These are phyloP conservation scores for Episyrphus balteatus DNA, from an alignment of 1,140 invertebrate genomes.

Conservation along the genomic window DNA sequence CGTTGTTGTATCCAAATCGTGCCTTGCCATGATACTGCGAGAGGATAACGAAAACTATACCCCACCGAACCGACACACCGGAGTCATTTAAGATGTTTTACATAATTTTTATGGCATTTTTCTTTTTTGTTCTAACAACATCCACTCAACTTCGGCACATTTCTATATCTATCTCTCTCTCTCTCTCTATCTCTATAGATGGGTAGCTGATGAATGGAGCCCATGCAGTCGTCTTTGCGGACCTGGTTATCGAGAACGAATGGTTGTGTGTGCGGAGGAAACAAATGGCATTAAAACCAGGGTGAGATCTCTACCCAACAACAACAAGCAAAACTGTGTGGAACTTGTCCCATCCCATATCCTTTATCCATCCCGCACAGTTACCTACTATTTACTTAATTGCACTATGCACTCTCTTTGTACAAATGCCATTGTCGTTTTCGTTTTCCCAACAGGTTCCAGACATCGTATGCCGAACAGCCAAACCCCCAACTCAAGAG, in stretches of 20 bases:
- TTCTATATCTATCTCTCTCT: neutral
- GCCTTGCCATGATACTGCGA: too few species aligned
- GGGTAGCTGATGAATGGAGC: constrained; percentile 82
- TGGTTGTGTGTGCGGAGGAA: constrained; percentile 69
- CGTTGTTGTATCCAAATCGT: too few species aligned
- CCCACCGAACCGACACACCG: too few species aligned
- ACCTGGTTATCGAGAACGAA: constrained; percentile 59
- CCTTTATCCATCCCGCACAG: too few species aligned
- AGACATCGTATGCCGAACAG: constrained; percentile 59
- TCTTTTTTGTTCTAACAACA: too few species aligned
- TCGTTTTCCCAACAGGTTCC: constrained; percentile 42
- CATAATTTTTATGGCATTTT: too few species aligned
- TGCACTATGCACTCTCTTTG: too few species aligned
- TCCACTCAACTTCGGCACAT: neutral
- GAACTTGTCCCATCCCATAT: too few species aligned
- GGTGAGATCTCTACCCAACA: constrained; percentile 42
- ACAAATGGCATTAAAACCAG: constrained; percentile 53
- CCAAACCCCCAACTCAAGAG: constrained; percentile 65
- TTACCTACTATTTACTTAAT: too few species aligned
- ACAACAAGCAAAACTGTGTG: too few species aligned
- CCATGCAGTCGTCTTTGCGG: constrained; percentile 73
- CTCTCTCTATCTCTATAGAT: constrained; percentile 47
- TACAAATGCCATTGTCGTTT: neutral
- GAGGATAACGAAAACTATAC: too few species aligned
- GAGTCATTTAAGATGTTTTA: too few species aligned